Percentiles rank a stretch among this genome's conserved stretches.
These are phyloP conservation scores for Oryzias woworae DNA, from an alignment of 2,113 vertebrate genomes.

Conservation along the genomic window DNA sequence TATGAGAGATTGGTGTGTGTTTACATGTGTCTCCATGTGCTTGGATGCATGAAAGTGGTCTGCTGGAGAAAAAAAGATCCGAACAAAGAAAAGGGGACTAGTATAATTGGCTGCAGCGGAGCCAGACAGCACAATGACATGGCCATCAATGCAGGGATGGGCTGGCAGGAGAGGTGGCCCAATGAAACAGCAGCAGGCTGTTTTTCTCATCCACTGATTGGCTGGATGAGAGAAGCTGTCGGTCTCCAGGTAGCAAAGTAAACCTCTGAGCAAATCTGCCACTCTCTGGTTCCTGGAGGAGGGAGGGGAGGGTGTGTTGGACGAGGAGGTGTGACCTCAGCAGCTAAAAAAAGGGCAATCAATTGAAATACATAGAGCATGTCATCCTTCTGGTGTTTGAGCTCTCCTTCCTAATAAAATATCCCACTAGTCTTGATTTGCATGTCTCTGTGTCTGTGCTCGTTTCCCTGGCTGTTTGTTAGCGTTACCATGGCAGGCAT, in stretches of 20 bases:
- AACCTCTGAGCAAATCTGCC: conserved; percentile 63
- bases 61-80: conserved; percentile 41
- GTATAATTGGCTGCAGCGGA: conserved; percentile 66
- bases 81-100: conserved; percentile 62
- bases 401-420: background rate
- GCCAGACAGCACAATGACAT: conserved; percentile 71
- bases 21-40: conserved; percentile 29
- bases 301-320: conserved; percentile 21
- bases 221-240: conserved; percentile 59
- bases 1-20: conserved; percentile 41
- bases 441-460: conserved; percentile 18
- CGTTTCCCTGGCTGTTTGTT: conserved; percentile 27
- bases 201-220: conserved; percentile 72
- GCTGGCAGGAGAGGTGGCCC: conserved; percentile 58
- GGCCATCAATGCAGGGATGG: conserved; percentile 66
- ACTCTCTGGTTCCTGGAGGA: conserved; percentile 34
- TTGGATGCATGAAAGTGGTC: conserved; percentile 47
- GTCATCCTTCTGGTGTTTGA: conserved; percentile 7
- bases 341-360: conserved; percentile 35
- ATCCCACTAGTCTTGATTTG: conserved; percentile 2
- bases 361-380: conserved; percentile 22
- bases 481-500: conserved; percentile 36
- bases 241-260: conserved; percentile 79
- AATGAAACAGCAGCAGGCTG: conserved; percentile 59
- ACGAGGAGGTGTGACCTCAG: conserved; percentile 49